Base-by-base conservation (phyloP, 2,113 vertebrate genomes). In the Hirundichthys speculiger region DNA sequence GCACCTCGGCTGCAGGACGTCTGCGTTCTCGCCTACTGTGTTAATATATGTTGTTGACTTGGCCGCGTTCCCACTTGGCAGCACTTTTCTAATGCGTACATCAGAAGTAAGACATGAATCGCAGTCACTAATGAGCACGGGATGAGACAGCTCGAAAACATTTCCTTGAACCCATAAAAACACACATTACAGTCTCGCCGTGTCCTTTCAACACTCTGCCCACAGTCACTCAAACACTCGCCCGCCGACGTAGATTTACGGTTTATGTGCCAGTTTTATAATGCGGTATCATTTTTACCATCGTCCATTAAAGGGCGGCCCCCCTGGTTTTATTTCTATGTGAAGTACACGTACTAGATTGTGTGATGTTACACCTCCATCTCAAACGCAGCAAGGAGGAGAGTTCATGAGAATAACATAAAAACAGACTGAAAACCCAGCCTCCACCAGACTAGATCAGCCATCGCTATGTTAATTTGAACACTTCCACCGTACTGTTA, bases 261-360 rank as follows among this genome's bases (percentile, higher is more conserved):
- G n/a, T 69, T 77, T 48, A 78, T 80, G 68, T 53, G 13, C n/a
- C 57, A 13, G 43, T 83, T 85, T 78, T 83, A 73, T 78, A 65
- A 55, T 54, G 56, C n/a, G 54, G 51, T 79, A 87, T 81, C 52
- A 73, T 38, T 86, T 90, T 84, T 79, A 87, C 51, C 62, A 69
- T 50, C 65, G 42, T 20, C 64, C 61, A 48, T 84, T 75, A 88
- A 86, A 64, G 47, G 46, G 53, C 12, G 8, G 50, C 64, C 64
- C 72, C 71, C 8, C 1, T 30, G 71, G 21, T 90, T n/a, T 77
- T 81, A 86, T 86, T 61, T 76, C 69, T 82, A 64, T 27, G 49
- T 60, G 45, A 60, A 56, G 54, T 64, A 57, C 25, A 19, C 62
- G 72, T 43, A 60, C 45, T 77, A 73, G 69, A 88, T 88, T 83